phyloP scores from a whole-genome alignment of 2,113 vertebrate species.

The Nerophis lumbriciformis region DNA sequence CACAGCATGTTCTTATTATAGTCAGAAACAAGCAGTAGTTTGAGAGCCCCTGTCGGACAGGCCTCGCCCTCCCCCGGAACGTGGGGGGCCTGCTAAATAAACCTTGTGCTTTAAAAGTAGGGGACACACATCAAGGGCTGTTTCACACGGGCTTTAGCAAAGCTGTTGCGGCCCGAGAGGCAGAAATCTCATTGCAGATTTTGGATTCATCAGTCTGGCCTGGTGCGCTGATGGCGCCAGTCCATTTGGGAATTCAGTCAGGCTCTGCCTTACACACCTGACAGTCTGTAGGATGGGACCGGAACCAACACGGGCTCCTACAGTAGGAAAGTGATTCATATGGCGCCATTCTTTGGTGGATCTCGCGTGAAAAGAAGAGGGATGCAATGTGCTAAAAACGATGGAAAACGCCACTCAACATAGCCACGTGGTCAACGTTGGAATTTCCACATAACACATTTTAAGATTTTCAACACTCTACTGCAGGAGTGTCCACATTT shows the following conservation, averaged over 20 bases:
- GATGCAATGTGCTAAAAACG: no score
- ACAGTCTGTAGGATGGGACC: slow-evolving; percentile 51
- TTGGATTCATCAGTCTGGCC: slow-evolving; percentile 50
- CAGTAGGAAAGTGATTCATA: no score
- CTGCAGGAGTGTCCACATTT: no score
- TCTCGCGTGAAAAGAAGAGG: no score
- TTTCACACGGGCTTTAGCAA: slow-evolving; percentile 42
- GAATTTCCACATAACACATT: no score
- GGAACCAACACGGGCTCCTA: slow-evolving; percentile 30
- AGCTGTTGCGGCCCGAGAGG: slow-evolving; percentile 38
- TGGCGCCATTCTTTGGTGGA: no score
- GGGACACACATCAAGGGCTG: slow-evolving; percentile 28
- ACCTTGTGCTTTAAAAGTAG: slow-evolving; percentile 34
- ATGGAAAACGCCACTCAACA: no score
- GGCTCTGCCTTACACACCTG: slow-evolving; percentile 57
- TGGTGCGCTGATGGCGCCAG: slow-evolving; percentile 45
- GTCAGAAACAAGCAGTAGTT: slow-evolving; percentile 47
- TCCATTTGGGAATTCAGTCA: slow-evolving; percentile 56
- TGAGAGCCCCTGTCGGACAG: slow-evolving; percentile 44
- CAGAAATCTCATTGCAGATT: slow-evolving; percentile 51
- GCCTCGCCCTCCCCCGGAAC: slow-evolving; percentile 42
- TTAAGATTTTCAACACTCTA: no score
- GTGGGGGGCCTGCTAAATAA: slow-evolving; percentile 51
- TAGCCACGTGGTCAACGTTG: no score
- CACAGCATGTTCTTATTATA: slow-evolving; percentile 45